Evolutionary conservation across 2,888 invertebrate species (phyloP).

Genomic region (Hirtodrosophila trivittata): DNA sequence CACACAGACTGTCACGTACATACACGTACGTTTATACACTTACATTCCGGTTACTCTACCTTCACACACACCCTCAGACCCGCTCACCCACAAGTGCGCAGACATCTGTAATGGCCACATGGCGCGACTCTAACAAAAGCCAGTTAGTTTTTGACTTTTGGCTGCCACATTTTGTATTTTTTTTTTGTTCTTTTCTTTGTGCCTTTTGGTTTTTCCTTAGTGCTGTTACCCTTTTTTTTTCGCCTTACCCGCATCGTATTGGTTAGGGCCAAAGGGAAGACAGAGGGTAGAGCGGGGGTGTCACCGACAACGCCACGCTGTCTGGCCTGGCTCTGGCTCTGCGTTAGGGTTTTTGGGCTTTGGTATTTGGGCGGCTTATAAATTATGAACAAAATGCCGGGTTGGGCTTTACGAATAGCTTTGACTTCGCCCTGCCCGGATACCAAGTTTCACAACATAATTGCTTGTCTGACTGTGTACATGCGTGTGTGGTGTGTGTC

Average conservation of each 20-base stretch:
- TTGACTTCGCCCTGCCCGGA: conserved; percentile 19
- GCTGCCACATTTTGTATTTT: conserved; percentile 43
- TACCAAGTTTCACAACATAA: conserved; percentile 56
- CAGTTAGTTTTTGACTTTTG: conserved; percentile 76
- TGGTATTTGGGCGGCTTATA: conserved; percentile 62
- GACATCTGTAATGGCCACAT: conserved; percentile 66
- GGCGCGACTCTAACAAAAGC: conserved; percentile 72
- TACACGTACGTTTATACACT: conserved; percentile 23
- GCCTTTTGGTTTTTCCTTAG: conserved; percentile 6
- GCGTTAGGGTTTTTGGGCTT: conserved; percentile 14
- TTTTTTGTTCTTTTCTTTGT: conserved; percentile 14
- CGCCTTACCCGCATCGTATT: not conserved
- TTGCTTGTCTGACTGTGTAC: conserved; percentile 53
- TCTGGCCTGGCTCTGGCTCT: conserved; percentile 52
- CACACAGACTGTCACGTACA: conserved; percentile 13
- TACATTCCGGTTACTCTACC: conserved; percentile 23
- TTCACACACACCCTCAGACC: conserved; percentile 16
- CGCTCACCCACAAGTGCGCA: conserved; percentile 23
- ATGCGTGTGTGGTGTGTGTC: conserved; percentile 8
- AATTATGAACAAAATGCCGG: conserved; percentile 69
- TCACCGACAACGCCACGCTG: conserved; percentile 67
- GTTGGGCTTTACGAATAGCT: conserved; percentile 13
- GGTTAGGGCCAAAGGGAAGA: conserved; percentile 8
- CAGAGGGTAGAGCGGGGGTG: conserved; percentile 37
- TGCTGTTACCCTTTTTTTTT: conserved; percentile 59